phyloP scores from a whole-genome alignment of 2,888 invertebrate genomes.

The Liodrosophila aerea region DNA sequence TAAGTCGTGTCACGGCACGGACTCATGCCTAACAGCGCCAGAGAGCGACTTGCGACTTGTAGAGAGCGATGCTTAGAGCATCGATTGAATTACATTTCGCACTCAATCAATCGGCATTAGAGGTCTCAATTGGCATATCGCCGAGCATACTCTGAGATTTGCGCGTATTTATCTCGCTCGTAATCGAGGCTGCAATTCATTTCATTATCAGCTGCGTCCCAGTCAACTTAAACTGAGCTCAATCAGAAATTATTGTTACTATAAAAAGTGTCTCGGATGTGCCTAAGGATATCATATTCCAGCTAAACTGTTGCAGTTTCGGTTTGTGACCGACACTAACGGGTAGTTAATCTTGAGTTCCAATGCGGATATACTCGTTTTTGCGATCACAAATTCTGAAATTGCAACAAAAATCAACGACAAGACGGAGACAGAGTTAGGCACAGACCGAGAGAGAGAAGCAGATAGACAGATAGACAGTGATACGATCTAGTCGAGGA shows the following conservation, averaged over 20 bases:
- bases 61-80: slow-evolving; percentile 21
- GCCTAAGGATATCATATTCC: not conserved
- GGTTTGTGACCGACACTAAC: slow-evolving; percentile 84
- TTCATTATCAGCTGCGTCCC: slow-evolving; percentile 75
- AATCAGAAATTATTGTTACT: not conserved
- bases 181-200: slow-evolving; percentile 77
- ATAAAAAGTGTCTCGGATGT: not conserved
- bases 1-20: slow-evolving; percentile 6
- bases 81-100: slow-evolving; percentile 70
- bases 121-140: slow-evolving; percentile 39
- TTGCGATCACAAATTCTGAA: slow-evolving; percentile 83
- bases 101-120: slow-evolving; percentile 48
- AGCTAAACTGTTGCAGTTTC: slow-evolving; percentile 79
- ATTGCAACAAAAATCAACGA: slow-evolving; percentile 75
- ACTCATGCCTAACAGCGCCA: not conserved
- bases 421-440: not conserved
- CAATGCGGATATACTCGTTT: slow-evolving; percentile 80
- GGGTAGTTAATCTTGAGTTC: slow-evolving; percentile 73
- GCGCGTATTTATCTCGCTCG: slow-evolving; percentile 79
- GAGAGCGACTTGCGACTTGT: not conserved
- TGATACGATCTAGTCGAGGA: slow-evolving; percentile 8
- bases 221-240: not conserved
- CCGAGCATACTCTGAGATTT: slow-evolving; percentile 38
- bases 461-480: slow-evolving; percentile 1
- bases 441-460: not conserved